These are phyloP conservation scores for Rhopalosiphum maidis DNA, from an alignment of 1,140 invertebrate species.

Conservation along the genomic window DNA sequence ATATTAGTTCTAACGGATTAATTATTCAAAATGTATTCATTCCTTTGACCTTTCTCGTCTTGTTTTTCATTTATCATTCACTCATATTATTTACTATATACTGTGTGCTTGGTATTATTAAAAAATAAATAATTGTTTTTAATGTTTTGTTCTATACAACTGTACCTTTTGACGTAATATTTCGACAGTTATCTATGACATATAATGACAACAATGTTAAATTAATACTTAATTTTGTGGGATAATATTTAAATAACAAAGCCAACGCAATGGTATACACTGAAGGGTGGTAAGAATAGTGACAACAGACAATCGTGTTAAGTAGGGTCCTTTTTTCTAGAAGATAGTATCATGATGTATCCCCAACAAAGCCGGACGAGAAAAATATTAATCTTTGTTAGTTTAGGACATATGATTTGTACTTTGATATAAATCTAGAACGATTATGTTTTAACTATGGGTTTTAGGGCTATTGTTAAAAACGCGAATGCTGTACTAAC, in stretches of 20 bases:
- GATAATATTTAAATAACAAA: constrained; percentile 48
- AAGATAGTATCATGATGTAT: constrained; percentile 28
- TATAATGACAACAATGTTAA: constrained; percentile 48
- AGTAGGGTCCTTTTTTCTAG: constrained; percentile 29
- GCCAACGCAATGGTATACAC: constrained; percentile 24
- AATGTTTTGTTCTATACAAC: constrained; percentile 14
- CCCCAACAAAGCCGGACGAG: constrained; percentile 29
- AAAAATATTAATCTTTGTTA: constrained; percentile 56
- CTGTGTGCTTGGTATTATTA: background rate
- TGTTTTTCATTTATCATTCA: constrained; percentile 36
- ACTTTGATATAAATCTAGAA: constrained; percentile 41
- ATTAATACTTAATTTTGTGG: constrained; percentile 58
- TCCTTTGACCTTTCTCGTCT: background rate
- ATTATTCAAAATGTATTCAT: background rate
- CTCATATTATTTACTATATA: background rate
- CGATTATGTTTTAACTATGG: constrained; percentile 1
- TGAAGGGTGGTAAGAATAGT: constrained; percentile 27
- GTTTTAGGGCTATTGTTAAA: background rate
- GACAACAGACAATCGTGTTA: constrained; percentile 48
- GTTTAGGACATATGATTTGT: constrained; percentile 33
- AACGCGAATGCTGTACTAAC: constrained; percentile 7
- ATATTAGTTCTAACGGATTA: background rate
- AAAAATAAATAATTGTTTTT: constrained; percentile 50
- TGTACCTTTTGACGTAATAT: constrained; percentile 50
- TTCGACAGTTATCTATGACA: constrained; percentile 48